Percentiles rank a stretch among this genome's conserved stretches.
Evolutionary conservation across 2,113 vertebrate species (phyloP).

Genomic region (Motacilla alba): DNA sequence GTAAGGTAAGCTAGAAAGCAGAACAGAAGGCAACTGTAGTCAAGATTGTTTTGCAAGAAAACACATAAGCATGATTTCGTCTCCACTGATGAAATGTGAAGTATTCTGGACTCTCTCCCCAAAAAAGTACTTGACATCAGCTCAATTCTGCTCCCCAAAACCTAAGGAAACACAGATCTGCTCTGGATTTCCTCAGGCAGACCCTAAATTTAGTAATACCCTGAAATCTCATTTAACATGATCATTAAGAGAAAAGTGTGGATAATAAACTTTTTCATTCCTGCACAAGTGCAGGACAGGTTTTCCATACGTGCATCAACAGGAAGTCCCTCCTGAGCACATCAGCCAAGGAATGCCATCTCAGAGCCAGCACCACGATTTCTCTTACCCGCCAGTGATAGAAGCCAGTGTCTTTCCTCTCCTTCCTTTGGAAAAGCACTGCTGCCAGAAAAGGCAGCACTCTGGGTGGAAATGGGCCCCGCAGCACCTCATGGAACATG

Average conservation of each 20-base stretch:
- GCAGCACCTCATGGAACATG: constrained; percentile 63
- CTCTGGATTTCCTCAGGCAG: not conserved
- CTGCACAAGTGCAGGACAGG: not conserved
- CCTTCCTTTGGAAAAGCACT: constrained; percentile 51
- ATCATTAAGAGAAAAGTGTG: too few relatives aligned
- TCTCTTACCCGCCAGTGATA: constrained; percentile 55
- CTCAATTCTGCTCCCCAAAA: not conserved
- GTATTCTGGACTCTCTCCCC: not conserved
- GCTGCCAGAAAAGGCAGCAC: constrained; percentile 66
- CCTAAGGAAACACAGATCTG: not conserved
- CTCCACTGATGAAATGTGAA: not conserved
- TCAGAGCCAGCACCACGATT: not conserved
- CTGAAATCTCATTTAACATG: not conserved
- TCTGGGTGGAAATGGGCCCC: not conserved
- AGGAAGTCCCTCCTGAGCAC: not conserved
- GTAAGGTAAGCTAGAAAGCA: not conserved
- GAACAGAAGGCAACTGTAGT: not conserved
- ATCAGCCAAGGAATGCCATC: fast-evolving
- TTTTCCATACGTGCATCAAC: not conserved
- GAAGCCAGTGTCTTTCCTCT: constrained; percentile 45
- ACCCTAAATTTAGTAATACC: not conserved
- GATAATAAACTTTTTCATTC: not conserved
- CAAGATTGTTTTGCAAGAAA: not conserved
- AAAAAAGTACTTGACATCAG: not conserved
- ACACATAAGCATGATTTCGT: not conserved